phyloP scores from a whole-genome alignment of 2,113 vertebrate genomes.

The Odontesthes bonariensis region DNA sequence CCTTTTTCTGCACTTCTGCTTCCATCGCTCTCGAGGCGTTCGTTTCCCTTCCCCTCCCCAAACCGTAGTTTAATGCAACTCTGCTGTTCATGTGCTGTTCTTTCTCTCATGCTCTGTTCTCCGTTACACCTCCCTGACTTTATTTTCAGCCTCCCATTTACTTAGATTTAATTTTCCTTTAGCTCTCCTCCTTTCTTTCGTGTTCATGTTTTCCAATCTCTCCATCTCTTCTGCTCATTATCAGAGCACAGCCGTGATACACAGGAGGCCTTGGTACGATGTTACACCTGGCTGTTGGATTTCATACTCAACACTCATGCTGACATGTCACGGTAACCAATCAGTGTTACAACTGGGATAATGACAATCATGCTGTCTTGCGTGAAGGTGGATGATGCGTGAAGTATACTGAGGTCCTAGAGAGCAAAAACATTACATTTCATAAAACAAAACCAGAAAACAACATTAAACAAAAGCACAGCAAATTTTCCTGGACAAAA shows the following conservation, averaged over 20 bases:
- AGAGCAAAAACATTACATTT: not conserved
- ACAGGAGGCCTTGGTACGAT: constrained; percentile 44
- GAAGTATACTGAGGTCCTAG: not conserved
- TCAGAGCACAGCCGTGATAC: constrained; percentile 26
- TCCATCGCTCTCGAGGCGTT: constrained; percentile 8
- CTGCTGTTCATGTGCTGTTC: constrained; percentile 14
- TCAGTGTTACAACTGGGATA: constrained; percentile 11
- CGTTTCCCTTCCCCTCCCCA: not conserved
- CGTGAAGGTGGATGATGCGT: constrained; percentile 10
- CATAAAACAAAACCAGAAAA: not conserved
- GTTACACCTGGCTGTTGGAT: constrained; percentile 52
- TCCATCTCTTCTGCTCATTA: constrained; percentile 54
- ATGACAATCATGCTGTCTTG: constrained; percentile 35
- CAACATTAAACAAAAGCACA: not conserved
- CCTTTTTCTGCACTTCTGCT: constrained; percentile 29
- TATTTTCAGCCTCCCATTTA: constrained; percentile 5
- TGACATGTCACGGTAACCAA: constrained; percentile 57
- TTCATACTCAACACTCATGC: constrained; percentile 39
- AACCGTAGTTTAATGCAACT: constrained; percentile 16
- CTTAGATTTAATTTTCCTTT: not conserved
- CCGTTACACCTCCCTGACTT: constrained; percentile 22
- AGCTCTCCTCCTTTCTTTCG: not conserved
- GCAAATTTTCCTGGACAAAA: not conserved
- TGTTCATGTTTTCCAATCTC: not conserved
- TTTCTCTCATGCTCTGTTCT: constrained; percentile 35